A percentile compares a stretch with the other conserved stretches of the same genome.
phyloP scores from a whole-genome alignment of 2,797 vertebrate genomes.

The Poeciliopsis paucimaculata region DNA sequence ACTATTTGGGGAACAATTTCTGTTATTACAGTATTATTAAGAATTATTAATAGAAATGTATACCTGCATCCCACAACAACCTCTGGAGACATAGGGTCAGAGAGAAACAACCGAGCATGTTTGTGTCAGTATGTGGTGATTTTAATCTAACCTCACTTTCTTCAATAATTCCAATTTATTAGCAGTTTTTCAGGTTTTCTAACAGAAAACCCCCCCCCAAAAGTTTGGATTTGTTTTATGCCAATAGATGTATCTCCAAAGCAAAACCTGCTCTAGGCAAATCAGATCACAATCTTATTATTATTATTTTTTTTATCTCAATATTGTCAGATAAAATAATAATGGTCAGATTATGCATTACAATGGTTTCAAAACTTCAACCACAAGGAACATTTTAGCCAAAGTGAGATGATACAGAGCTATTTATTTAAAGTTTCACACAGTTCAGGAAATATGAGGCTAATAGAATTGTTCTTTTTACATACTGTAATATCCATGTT shows the following conservation, averaged over 20 bases:
- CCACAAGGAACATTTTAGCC: not conserved
- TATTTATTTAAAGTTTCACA: not conserved
- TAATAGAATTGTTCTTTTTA: too few species aligned
- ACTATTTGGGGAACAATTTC: not conserved
- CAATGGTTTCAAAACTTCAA: too few species aligned
- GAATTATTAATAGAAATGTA: not conserved
- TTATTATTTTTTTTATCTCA: not conserved
- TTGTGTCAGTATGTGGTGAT: not conserved
- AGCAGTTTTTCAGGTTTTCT: not conserved
- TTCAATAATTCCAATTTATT: not conserved
- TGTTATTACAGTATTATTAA: not conserved
- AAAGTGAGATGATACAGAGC: not conserved
- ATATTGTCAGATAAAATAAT: not conserved
- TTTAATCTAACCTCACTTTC: not conserved
- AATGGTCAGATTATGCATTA: not conserved
- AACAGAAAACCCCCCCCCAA: not conserved
- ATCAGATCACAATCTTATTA: not conserved
- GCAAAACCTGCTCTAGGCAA: not conserved
- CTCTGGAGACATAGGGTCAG: not conserved
- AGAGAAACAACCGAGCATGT: not conserved
- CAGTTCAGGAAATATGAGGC: too few species aligned
- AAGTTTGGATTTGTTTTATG: not conserved
- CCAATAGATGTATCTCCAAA: not conserved
- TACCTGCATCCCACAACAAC: not conserved
- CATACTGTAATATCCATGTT: too few species aligned